These are phyloP conservation scores for Dioctria linearis DNA, from an alignment of 2,888 invertebrate species.

Conservation along the genomic window DNA sequence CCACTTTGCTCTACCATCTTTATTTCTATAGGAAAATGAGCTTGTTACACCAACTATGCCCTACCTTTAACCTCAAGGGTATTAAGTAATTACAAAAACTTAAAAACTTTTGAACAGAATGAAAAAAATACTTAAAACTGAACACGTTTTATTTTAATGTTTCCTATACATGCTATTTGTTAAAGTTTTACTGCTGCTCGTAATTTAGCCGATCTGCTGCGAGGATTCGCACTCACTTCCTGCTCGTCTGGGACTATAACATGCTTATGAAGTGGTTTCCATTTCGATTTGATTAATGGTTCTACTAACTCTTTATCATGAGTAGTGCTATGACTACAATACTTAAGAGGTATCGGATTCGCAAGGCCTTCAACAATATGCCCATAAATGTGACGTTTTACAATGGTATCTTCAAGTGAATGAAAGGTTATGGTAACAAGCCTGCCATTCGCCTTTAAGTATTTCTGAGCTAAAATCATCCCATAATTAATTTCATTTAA, in stretches of 20 bases:
- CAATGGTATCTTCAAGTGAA: conserved; percentile 93
- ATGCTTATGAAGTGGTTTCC: conserved; percentile 87
- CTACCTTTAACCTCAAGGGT: too few relatives aligned
- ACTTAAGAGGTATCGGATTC: conserved; percentile 82
- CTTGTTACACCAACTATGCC: too few relatives aligned
- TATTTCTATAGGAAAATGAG: too few relatives aligned
- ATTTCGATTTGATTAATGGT: conserved; percentile 77
- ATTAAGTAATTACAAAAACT: too few relatives aligned
- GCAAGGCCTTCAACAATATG: conserved; percentile 81
- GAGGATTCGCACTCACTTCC: conserved; percentile 85
- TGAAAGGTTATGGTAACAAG: conserved; percentile 91
- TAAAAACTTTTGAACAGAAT: too few relatives aligned
- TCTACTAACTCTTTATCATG: conserved; percentile 77
- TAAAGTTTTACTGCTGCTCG: conserved; percentile 84
- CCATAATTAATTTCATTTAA: conserved; percentile 95
- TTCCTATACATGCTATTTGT: conserved; percentile 53
- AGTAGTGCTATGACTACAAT: conserved; percentile 76
- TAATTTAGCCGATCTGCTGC: conserved; percentile 91
- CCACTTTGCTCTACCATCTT: too few relatives aligned
- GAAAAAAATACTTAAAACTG: too few relatives aligned
- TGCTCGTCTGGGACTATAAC: conserved; percentile 81
- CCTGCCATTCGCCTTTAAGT: conserved; percentile 83
- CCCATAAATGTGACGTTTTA: conserved; percentile 89
- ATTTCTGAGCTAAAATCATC: conserved; percentile 82
- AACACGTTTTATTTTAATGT: too few relatives aligned